Conservation (phyloP, 2,113 vertebrate genomes). For the Cygnus buccinator region DNA sequence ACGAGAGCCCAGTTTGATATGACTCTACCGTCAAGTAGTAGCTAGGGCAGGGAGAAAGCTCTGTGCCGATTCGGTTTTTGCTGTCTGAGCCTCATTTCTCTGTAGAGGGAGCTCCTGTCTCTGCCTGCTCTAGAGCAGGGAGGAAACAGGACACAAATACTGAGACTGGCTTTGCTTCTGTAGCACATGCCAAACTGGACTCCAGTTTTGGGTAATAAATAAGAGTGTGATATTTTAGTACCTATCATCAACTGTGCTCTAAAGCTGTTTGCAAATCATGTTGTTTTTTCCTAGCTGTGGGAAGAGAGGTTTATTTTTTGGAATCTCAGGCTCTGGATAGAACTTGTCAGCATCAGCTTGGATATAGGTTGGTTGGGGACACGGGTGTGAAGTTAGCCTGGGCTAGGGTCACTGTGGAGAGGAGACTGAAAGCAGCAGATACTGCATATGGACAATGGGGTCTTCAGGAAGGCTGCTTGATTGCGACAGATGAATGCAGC, state of each 20-base stretch:
- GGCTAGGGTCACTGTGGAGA: accelerated
- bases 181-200: no score
- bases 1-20: background rate
- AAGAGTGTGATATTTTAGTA: background rate
- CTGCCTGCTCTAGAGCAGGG: background rate
- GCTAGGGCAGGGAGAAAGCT: background rate
- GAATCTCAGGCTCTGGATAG: background rate
- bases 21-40: background rate
- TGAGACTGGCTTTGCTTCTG: background rate
- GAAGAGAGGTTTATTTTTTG: background rate
- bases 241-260: background rate
- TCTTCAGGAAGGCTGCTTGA: background rate
- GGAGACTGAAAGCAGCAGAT: background rate
- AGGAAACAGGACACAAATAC: background rate
- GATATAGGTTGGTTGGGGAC: background rate
- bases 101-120: background rate
- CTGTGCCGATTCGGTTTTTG: background rate
- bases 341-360: background rate
- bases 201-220: background rate
- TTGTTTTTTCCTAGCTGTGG: background rate
- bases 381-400: background rate
- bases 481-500: background rate
- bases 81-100: background rate
- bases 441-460: background rate
- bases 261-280: background rate